A percentile compares a stretch with the other conserved stretches of the same genome.
phyloP scores from a whole-genome alignment of 2,797 vertebrate species.

The Denticeps clupeoides region DNA sequence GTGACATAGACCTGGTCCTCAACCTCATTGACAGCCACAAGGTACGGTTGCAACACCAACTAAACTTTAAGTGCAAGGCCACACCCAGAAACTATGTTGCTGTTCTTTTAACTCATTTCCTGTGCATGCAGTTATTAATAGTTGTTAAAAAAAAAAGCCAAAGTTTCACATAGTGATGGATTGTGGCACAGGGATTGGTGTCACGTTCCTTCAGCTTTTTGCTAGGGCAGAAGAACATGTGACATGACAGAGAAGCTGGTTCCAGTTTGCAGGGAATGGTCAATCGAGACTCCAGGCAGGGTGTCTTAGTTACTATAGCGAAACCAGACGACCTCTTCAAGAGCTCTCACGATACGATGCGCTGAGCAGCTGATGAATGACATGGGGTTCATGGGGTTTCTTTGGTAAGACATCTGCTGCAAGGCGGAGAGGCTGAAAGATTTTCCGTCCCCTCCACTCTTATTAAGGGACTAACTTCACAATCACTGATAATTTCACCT shows the following conservation, averaged over 20 bases:
- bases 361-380: conserved; percentile 5
- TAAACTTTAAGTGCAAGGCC: not conserved
- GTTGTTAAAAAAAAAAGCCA: too few relatives aligned
- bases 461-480: conserved; percentile 11
- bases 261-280: conserved; percentile 18
- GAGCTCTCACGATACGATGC: not conserved
- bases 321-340: conserved; percentile 1
- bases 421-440: not conserved
- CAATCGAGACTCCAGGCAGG: conserved; percentile 10
- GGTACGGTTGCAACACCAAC: conserved; percentile 51
- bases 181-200: too few relatives aligned
- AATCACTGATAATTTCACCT: conserved; percentile 9
- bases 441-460: not conserved
- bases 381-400: conserved; percentile 1
- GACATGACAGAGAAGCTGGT: conserved; percentile 18
- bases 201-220: not conserved
- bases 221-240: conserved; percentile 8
- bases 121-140: too few relatives aligned
- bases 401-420: conserved; percentile 6
- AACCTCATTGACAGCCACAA: conserved; percentile 97
- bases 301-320: conserved; percentile 12
- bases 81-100: not conserved
- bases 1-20: conserved; percentile 94
- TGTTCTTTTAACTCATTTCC: not conserved
- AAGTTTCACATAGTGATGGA: too few relatives aligned